Conservation (phyloP, 35 echinoderm and acorn worm species). For the Lytechinus variegatus region DNA sequence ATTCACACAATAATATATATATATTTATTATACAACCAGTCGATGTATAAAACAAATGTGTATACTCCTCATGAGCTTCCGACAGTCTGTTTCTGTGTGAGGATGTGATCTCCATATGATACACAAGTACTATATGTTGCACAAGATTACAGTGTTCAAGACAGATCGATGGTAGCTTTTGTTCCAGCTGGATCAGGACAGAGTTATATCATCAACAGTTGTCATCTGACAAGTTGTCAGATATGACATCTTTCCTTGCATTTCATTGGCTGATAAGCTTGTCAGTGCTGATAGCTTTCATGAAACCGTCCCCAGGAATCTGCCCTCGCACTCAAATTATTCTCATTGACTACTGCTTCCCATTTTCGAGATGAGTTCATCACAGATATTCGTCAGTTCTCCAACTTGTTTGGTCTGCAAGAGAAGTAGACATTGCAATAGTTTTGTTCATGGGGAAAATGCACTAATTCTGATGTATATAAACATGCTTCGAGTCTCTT, state of each 20-base stretch:
- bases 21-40: not conserved
- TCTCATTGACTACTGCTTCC: constrained; percentile 61
- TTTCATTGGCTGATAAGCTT: too few species aligned
- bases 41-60: not conserved
- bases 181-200: not conserved
- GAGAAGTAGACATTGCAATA: not conserved
- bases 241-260: too few species aligned
- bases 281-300: too few species aligned
- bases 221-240: too few species aligned
- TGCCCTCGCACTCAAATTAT: not conserved
- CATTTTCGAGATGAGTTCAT: constrained; percentile 95
- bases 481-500: too few species aligned
- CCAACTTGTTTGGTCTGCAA: constrained; percentile 89
- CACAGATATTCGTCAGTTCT: constrained; percentile 96
- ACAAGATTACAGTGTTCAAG: not conserved
- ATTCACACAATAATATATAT: not conserved
- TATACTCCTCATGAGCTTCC: not conserved
- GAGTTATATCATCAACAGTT: too few species aligned
- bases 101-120: not conserved
- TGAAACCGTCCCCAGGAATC: not conserved
- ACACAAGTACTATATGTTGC: not conserved
- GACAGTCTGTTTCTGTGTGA: not conserved
- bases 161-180: not conserved
- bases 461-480: too few species aligned
- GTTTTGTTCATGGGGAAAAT: not conserved